Percentiles rank a stretch among this genome's conserved stretches.
Conservation (phyloP, 2,797 vertebrate genomes). For the Synanceia verrucosa region DNA sequence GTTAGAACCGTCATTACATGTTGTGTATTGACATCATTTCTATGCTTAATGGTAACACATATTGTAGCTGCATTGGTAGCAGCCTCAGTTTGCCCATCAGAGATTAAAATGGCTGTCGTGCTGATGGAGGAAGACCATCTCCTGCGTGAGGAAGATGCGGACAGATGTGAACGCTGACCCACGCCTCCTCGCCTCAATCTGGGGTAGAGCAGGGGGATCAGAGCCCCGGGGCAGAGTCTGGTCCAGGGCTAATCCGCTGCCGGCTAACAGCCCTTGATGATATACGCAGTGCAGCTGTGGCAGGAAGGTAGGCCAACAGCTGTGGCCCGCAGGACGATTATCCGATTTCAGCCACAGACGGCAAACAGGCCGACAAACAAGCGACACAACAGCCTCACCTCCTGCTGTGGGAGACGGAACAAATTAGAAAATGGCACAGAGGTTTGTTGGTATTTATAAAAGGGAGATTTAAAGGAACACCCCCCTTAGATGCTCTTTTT, state of each 20-base stretch:
- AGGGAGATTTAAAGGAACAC: constrained; percentile 22
- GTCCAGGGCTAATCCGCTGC: constrained; percentile 70
- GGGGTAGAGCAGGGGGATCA: constrained; percentile 60
- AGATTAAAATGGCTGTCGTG: constrained; percentile 53
- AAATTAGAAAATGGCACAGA: constrained; percentile 46
- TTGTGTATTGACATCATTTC: neutral
- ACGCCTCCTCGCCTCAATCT: constrained; percentile 63
- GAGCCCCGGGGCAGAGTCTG: constrained; percentile 60
- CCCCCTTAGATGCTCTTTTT: constrained; percentile 35
- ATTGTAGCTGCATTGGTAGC: neutral
- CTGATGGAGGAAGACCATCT: constrained; percentile 12
- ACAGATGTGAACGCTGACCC: constrained; percentile 73
- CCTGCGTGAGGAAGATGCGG: constrained; percentile 36
- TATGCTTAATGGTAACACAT: neutral
- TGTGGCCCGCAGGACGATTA: constrained; percentile 72
- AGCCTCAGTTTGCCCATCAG: neutral
- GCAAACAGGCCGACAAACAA: constrained; percentile 70
- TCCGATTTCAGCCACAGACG: constrained; percentile 72
- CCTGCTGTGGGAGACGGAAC: constrained; percentile 55
- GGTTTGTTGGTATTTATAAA: constrained; percentile 37
- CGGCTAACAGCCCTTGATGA: constrained; percentile 78
- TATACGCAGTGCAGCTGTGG: constrained; percentile 79
- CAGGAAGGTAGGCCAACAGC: constrained; percentile 78
- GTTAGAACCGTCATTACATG: neutral
- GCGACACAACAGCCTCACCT: constrained; percentile 53